These are phyloP conservation scores for Drosophila littoralis DNA, from an alignment of 1,140 invertebrate genomes.

Conservation along the genomic window DNA sequence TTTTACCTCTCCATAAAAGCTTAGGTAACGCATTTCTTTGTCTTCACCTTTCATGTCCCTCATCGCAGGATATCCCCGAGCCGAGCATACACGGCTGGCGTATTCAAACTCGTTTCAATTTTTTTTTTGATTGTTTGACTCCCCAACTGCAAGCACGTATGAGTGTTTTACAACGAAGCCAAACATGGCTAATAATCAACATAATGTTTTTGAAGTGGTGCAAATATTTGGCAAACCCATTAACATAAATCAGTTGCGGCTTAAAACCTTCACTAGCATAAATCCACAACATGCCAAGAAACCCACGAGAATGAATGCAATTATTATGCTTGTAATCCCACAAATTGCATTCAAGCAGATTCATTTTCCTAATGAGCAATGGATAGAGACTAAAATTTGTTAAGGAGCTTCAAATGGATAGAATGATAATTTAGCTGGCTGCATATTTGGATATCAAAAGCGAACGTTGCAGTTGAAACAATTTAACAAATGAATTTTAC, in stretches of 20 bases:
- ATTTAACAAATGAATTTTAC: too few relatives aligned
- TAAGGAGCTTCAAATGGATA: background rate
- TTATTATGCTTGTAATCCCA: conserved; percentile 11
- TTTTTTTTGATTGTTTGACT: too few relatives aligned
- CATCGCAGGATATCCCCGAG: too few relatives aligned
- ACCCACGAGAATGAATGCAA: conserved; percentile 36
- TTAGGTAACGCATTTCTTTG: too few relatives aligned
- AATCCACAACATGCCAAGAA: conserved; percentile 42
- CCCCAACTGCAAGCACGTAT: conserved; percentile 62
- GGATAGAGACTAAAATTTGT: background rate
- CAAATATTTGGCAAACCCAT: conserved; percentile 73
- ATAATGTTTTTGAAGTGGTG: conserved; percentile 68
- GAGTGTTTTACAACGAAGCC: conserved; percentile 71
- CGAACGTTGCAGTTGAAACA: too few relatives aligned
- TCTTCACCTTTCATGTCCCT: too few relatives aligned
- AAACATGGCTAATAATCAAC: conserved; percentile 77
- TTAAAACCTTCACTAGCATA: conserved; percentile 42
- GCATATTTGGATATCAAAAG: too few relatives aligned
- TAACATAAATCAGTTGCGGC: conserved; percentile 71
- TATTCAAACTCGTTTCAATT: too few relatives aligned
- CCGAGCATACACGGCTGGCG: too few relatives aligned
- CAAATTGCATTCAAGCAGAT: conserved; percentile 64
- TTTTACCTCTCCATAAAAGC: too few relatives aligned
- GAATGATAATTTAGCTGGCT: too few relatives aligned
- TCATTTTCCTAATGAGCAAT: conserved; percentile 67